Base-by-base conservation (phyloP, 2,797 vertebrate genomes). In the Poeciliopsis presidionis region DNA sequence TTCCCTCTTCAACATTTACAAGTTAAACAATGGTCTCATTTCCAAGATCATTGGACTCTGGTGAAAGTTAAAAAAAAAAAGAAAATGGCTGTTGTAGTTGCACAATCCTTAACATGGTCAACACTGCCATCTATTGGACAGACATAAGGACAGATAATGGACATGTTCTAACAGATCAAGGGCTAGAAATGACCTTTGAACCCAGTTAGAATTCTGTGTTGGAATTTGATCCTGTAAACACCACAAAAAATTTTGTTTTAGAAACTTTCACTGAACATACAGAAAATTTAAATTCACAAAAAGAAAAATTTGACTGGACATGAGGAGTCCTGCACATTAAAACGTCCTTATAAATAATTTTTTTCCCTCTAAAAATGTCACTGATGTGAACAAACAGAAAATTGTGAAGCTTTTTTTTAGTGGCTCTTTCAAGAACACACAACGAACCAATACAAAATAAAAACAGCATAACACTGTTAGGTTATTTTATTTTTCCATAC, bases 51-150 rank as follows among this genome's bases (percentile, higher is more conserved):
- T 9, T 25, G 9, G n/a, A 67, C 7, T 41, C 1, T 41, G 36
- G 63, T 22, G 36, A 8, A 39, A 65, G 22, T 6, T 33, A 33
- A 3, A 4, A 25, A 53, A 20, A 3, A 22, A 25, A 67, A 41
- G 5, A 11, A 8, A 28, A 61, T 16, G 8, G 61, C 61, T 36
- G 14, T 65, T 65, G 70, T 30, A 49, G 45, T 47, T 47, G 70
- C 18, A 18, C 5, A 7, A 33, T 4, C 1, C 0, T 83, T 85
- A 77, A 53, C 22, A 6, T 86, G 91, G 89, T 89, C 87, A 89
- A 81, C 63, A 78, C 11, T 28, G 65, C 46, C 89, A 84, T 57
- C 93, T 87, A 91, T 86, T 90, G 95, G 90, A 78, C 45, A 79
- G 25, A 55, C 53, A 36, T 30, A 59, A 59, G 12, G 55, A 59